A percentile compares a stretch with the other conserved stretches of the same genome.
Evolutionary conservation across 2,797 vertebrate species (phyloP).

Genomic region (Neosilurus hyrtlii): DNA sequence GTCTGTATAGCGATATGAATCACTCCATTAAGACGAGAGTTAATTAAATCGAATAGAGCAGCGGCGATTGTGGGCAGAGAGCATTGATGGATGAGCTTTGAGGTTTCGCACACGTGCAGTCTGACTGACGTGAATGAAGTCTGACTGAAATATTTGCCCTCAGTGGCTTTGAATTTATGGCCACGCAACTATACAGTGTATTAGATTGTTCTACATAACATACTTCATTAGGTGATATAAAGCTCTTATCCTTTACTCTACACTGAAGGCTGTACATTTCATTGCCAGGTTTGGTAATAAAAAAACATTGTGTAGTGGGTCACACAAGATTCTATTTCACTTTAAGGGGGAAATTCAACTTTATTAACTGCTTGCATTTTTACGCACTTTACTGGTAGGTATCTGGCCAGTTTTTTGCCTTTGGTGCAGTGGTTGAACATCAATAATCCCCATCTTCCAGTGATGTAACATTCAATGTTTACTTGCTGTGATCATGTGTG

Average conservation of each 20-base stretch:
- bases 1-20: conserved; percentile 47
- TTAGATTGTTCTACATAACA: conserved; percentile 26
- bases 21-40: conserved; percentile 44
- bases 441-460: background rate
- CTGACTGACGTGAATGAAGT: conserved; percentile 38
- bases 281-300: conserved; percentile 33
- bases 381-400: background rate
- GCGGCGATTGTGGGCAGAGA: background rate
- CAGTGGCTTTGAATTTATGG: conserved; percentile 42
- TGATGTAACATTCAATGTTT: background rate
- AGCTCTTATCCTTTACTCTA: conserved; percentile 13
- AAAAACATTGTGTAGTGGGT: background rate
- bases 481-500: background rate
- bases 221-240: conserved; percentile 44
- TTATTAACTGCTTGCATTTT: background rate
- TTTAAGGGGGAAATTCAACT: conserved; percentile 24
- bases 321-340: background rate
- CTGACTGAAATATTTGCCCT: conserved; percentile 46
- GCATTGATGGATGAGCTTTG: conserved; percentile 37
- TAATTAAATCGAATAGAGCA: conserved; percentile 54
- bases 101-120: conserved; percentile 24
- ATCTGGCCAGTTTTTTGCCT: background rate
- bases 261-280: conserved; percentile 31
- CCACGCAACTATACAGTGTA: conserved; percentile 29
- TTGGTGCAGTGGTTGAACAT: conserved; percentile 8